These are phyloP conservation scores for Tinea semifulvella DNA, from an alignment of 2,888 invertebrate species.

Conservation along the genomic window DNA sequence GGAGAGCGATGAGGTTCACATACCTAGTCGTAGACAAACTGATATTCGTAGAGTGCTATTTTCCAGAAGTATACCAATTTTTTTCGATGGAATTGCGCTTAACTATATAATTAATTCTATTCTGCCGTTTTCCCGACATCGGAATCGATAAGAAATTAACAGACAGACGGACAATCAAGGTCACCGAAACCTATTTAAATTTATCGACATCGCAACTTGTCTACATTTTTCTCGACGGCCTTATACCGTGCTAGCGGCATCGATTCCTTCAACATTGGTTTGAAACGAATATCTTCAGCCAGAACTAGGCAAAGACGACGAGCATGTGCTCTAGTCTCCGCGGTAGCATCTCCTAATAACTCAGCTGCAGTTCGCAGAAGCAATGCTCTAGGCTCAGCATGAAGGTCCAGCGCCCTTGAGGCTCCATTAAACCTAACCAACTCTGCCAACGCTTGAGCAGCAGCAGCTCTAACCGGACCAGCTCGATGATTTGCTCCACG, in stretches of 20 bases:
- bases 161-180: conserved; percentile 4
- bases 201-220: conserved; percentile 52
- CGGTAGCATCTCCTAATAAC: conserved; percentile 84
- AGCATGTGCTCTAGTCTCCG: conserved; percentile 84
- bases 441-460: conserved; percentile 78
- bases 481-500: conserved; percentile 86
- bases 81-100: too few relatives aligned
- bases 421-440: conserved; percentile 79
- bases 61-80: too few relatives aligned
- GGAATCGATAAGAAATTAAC: conserved; percentile 8
- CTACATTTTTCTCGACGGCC: conserved; percentile 84
- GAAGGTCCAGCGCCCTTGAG: conserved; percentile 74
- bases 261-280: conserved; percentile 78
- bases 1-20: too few relatives aligned
- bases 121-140: background rate
- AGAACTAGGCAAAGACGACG: conserved; percentile 80
- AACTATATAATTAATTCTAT: too few relatives aligned
- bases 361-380: conserved; percentile 84
- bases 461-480: conserved; percentile 84
- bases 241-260: conserved; percentile 81
- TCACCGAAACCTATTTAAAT: conserved; percentile 1
- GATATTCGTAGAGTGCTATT: too few relatives aligned
- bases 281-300: conserved; percentile 78
- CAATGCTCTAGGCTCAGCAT: conserved; percentile 80
- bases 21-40: too few relatives aligned